These are phyloP conservation scores for Epizoanthus fatuus DNA, from an alignment of 92 coral and sea anemone genomes.

Conservation along the genomic window DNA sequence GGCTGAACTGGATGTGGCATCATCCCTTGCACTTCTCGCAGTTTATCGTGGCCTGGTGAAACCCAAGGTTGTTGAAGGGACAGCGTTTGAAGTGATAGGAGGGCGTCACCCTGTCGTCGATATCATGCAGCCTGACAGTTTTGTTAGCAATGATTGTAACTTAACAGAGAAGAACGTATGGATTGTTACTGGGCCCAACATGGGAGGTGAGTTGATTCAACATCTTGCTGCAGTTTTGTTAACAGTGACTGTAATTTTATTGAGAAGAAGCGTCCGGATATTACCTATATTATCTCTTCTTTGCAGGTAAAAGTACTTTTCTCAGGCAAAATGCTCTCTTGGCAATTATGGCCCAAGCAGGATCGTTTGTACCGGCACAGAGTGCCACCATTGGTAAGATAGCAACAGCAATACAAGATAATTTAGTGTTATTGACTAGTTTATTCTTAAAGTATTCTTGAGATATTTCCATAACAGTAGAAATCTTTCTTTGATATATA, in stretches of 20 bases:
- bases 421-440: no score
- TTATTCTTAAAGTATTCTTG: background rate
- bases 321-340: slow-evolving; percentile 87
- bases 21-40: slow-evolving; percentile 86
- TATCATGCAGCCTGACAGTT: slow-evolving; percentile 88
- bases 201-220: slow-evolving; percentile 79
- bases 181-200: slow-evolving; percentile 93
- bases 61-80: slow-evolving; percentile 61
- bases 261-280: no score
- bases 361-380: slow-evolving; percentile 88
- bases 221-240: no score
- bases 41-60: slow-evolving; percentile 79
- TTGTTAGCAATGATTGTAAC: slow-evolving; percentile 85
- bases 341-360: slow-evolving; percentile 87
- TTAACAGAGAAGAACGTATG: slow-evolving; percentile 77
- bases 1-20: slow-evolving; percentile 84
- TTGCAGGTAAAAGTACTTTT: slow-evolving; percentile 88
- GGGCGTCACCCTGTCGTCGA: slow-evolving; percentile 95
- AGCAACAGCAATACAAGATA: no score
- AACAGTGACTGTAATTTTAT: no score
- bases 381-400: slow-evolving; percentile 79
- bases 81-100: slow-evolving; percentile 69
- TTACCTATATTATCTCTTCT: background rate
- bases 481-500: background rate
- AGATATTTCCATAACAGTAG: background rate